Evolutionary conservation across 2,113 vertebrate species (phyloP).

Genomic region (Eulemur macaco): DNA sequence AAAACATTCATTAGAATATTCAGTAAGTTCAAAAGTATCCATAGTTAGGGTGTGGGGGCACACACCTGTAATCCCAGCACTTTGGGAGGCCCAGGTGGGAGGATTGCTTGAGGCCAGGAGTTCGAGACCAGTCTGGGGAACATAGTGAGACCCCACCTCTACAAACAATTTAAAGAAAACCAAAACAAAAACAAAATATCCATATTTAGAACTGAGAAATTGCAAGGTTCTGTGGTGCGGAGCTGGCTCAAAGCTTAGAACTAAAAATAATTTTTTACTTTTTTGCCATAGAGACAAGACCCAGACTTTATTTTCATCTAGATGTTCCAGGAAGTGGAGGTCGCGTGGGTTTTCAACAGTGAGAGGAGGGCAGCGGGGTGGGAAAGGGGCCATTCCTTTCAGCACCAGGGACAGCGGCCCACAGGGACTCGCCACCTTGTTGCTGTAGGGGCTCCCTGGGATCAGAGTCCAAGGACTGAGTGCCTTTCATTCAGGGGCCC

Average conservation of each 20-base stretch:
- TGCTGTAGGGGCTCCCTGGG: fast-evolving
- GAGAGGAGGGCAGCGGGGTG: neutral
- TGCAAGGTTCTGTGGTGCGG: neutral
- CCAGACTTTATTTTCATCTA: neutral
- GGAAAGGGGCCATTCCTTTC: fast-evolving
- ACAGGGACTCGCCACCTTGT: neutral
- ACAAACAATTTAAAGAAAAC: too few species aligned
- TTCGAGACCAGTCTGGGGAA: too few species aligned
- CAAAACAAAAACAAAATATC: too few species aligned
- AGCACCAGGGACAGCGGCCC: neutral
- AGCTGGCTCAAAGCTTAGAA: neutral
- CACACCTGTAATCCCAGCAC: too few species aligned
- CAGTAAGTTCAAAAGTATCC: neutral
- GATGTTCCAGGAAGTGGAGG: neutral
- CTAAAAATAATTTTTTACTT: neutral
- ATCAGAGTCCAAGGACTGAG: neutral
- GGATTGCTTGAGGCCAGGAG: too few species aligned
- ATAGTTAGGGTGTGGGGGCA: neutral
- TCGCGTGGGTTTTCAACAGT: neutral
- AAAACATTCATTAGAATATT: neutral
- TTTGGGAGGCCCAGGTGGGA: too few species aligned
- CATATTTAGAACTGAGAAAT: neutral
- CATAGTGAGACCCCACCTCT: too few species aligned
- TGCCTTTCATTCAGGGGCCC: neutral
- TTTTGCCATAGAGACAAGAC: neutral